phyloP scores from a whole-genome alignment of 2,888 invertebrate species.

The Apoda limacodes region DNA sequence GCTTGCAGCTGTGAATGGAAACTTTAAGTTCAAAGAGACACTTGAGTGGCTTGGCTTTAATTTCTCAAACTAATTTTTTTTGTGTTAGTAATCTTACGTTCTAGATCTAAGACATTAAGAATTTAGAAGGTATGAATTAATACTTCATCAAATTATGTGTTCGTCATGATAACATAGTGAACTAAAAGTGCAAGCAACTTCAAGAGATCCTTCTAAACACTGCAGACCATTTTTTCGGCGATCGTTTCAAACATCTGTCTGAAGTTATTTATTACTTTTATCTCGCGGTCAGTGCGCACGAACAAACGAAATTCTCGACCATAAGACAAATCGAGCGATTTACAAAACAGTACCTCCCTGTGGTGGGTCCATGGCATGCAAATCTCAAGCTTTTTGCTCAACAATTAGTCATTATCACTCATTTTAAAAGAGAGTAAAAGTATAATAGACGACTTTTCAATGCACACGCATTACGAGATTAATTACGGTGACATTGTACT shows the following conservation, averaged over 20 bases:
- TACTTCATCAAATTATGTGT: no score
- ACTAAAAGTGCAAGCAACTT: no score
- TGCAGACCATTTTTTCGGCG: no score
- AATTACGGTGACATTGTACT: slow-evolving; percentile 47
- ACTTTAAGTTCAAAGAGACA: no score
- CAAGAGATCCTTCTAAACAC: no score
- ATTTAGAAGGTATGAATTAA: no score
- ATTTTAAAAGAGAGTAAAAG: slow-evolving; percentile 55
- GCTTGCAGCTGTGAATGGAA: no score
- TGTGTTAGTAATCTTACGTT: no score
- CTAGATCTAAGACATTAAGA: no score
- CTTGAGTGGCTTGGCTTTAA: no score
- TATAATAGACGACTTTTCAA: slow-evolving; percentile 37
- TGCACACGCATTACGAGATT: slow-evolving; percentile 47
- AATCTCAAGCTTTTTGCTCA: slow-evolving; percentile 39
- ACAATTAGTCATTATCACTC: slow-evolving; percentile 43
- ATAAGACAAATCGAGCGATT: slow-evolving; percentile 68
- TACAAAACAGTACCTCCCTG: slow-evolving; percentile 58
- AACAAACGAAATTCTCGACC: slow-evolving; percentile 61
- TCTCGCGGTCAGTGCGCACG: slow-evolving; percentile 61
- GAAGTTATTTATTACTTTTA: slow-evolving; percentile 64
- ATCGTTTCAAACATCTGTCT: slow-evolving; percentile 60
- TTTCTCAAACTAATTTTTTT: no score
- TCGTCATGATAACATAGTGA: no score
- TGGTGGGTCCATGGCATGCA: slow-evolving; percentile 54